Evolutionary conservation across 2,888 invertebrate species (phyloP).

Genomic region (Isotomurus palustris): DNA sequence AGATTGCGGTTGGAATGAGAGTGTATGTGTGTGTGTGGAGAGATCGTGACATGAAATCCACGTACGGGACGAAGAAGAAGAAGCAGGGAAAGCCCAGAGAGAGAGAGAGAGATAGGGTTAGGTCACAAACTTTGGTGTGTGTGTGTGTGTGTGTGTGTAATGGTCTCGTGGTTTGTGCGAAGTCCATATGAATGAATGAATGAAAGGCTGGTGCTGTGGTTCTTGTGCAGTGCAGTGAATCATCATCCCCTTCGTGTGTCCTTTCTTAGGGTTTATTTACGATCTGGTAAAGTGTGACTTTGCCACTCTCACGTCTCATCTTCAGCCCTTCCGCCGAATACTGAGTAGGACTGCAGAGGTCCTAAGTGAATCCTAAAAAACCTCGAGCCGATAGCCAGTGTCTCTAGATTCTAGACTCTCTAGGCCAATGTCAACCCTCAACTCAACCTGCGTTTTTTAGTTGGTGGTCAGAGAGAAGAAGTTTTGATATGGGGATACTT

Average conservation of each 20-base stretch:
- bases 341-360: slow-evolving; percentile 31
- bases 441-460: no score
- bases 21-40: no score
- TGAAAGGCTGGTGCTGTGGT: slow-evolving; percentile 24
- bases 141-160: not conserved
- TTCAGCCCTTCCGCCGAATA: slow-evolving; percentile 42
- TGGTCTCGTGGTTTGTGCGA: slow-evolving; percentile 11
- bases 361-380: slow-evolving; percentile 6
- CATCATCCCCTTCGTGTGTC: slow-evolving; percentile 36
- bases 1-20: no score
- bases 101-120: slow-evolving; percentile 1
- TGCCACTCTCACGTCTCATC: slow-evolving; percentile 46
- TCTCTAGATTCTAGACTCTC: no score
- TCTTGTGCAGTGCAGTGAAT: no score
- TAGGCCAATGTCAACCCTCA: slow-evolving; percentile 5
- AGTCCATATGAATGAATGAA: slow-evolving; percentile 16
- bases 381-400: not conserved
- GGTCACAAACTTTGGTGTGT: slow-evolving; percentile 6
- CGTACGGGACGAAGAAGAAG: no score
- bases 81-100: no score
- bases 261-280: slow-evolving; percentile 40
- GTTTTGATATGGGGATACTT: not conserved
- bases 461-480: not conserved
- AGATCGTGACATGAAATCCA: no score
- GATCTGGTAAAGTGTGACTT: slow-evolving; percentile 46